Evolutionary conservation across 2,797 vertebrate genomes (phyloP).

Genomic region (Cuniculus paca): DNA sequence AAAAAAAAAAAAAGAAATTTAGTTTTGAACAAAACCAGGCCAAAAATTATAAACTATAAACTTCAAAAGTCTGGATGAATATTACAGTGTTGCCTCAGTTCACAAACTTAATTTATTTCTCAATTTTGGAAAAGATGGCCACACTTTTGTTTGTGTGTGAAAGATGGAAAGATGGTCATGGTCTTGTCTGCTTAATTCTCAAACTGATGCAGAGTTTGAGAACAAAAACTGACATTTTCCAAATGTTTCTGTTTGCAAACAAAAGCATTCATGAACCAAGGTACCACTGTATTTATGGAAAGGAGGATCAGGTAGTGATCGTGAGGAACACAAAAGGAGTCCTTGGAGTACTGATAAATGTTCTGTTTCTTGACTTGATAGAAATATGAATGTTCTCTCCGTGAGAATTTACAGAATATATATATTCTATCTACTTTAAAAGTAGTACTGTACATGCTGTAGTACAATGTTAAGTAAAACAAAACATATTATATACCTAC

Average conservation of each 20-base stretch:
- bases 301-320: neutral
- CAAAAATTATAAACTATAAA: neutral
- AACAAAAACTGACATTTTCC: neutral
- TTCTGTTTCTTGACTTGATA: neutral
- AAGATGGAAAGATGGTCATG: neutral
- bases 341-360: neutral
- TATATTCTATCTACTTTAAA: neutral
- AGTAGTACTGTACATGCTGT: neutral
- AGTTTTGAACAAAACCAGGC: neutral
- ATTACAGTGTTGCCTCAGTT: neutral
- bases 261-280: neutral
- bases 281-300: neutral
- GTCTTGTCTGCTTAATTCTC: neutral
- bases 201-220: neutral
- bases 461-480: neutral
- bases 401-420: neutral
- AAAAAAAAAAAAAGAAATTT: no score
- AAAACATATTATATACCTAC: neutral
- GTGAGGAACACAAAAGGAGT: neutral
- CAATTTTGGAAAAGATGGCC: neutral
- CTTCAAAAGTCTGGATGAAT: neutral
- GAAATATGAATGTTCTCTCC: neutral
- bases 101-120: neutral
- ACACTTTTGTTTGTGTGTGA: neutral
- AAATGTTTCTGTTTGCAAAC: neutral